Conservation (phyloP, 2,888 invertebrate species). For the Erebia palarica region DNA sequence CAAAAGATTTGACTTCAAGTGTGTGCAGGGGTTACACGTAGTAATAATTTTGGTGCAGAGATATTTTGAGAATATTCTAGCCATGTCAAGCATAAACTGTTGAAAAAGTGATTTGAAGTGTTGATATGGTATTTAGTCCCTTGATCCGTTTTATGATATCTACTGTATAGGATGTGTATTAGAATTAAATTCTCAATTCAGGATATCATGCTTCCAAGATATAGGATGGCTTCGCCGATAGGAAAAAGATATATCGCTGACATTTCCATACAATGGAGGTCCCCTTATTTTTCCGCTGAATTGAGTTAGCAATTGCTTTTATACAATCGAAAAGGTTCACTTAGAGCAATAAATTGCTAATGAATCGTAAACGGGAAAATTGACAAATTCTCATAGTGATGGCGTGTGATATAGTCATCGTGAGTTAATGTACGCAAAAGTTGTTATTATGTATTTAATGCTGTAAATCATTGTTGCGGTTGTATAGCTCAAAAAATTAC, state of each 20-base stretch:
- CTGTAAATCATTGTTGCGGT: no score
- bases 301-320: slow-evolving; percentile 15
- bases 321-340: slow-evolving; percentile 10
- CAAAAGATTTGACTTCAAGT: no score
- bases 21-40: no score
- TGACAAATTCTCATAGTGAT: background rate
- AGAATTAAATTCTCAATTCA: background rate
- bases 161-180: no score
- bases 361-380: background rate
- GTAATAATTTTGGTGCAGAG: no score
- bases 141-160: no score
- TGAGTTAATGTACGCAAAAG: background rate
- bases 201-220: background rate
- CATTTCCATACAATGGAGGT: slow-evolving; percentile 18
- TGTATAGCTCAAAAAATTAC: no score
- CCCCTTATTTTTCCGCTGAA: slow-evolving; percentile 18
- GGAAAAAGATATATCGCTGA: slow-evolving; percentile 13
- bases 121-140: no score
- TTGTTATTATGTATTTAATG: background rate
- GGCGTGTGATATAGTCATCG: background rate
- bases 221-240: background rate
- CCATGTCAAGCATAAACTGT: no score
- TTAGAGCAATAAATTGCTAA: slow-evolving; percentile 8
- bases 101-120: no score
- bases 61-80: no score